Conservation (phyloP, 1,140 invertebrate genomes). For the Gryllus bimaculatus region DNA sequence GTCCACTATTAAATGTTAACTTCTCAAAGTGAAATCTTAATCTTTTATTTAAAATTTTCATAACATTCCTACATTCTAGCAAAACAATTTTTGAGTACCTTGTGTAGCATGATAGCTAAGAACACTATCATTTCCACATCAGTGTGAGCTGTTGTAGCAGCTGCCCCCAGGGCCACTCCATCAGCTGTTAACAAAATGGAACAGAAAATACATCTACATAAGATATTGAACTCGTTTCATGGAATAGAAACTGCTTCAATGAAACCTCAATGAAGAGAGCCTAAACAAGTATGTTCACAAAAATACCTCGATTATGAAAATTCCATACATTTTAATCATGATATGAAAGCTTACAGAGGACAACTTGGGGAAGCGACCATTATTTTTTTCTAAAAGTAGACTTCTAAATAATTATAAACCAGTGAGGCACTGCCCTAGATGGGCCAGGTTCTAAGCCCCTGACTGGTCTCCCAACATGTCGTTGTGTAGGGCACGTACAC, state of each 20-base stretch:
- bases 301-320: neutral
- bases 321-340: no score
- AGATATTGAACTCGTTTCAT: neutral
- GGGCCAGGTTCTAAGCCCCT: no score
- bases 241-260: no score
- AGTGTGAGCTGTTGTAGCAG: conserved; percentile 85
- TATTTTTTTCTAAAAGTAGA: no score
- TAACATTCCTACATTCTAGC: neutral
- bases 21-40: neutral
- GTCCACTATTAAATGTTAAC: no score
- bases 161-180: conserved; percentile 92
- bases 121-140: conserved; percentile 98
- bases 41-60: neutral
- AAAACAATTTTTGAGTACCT: conserved; percentile 43
- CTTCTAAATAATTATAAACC: no score
- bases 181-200: conserved; percentile 55
- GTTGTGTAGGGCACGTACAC: no score
- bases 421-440: no score
- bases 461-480: no score
- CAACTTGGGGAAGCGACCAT: no score
- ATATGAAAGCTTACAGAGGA: no score
- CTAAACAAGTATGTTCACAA: neutral
- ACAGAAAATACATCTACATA: neutral
- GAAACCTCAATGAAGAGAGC: no score
- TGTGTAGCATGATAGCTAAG: conserved; percentile 97